These are phyloP conservation scores for Siniperca undulata DNA, from an alignment of 2,797 vertebrate species.

Conservation along the genomic window DNA sequence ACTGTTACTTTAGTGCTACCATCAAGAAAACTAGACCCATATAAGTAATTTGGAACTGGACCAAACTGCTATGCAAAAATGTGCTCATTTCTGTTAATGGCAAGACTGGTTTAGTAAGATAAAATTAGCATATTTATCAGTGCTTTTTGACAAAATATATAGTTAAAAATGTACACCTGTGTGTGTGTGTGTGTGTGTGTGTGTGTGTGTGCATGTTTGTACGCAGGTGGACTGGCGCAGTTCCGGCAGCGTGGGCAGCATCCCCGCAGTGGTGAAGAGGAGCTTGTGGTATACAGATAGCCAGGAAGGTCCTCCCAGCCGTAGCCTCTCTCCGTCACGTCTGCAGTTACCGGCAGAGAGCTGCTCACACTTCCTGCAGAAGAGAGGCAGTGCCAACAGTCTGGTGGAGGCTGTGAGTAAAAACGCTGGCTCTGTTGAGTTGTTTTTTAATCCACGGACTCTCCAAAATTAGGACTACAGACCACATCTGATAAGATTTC, in stretches of 20 bases:
- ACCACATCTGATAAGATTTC: neutral
- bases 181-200: neutral
- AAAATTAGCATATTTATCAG: neutral
- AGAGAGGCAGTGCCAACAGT: constrained; percentile 95
- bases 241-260: constrained; percentile 88
- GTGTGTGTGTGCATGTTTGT: neutral
- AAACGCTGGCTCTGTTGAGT: neutral
- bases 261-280: constrained; percentile 89
- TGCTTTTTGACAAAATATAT: neutral
- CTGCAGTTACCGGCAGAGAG: constrained; percentile 89
- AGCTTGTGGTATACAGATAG: constrained; percentile 95
- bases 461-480: neutral
- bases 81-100: neutral
- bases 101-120: neutral
- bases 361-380: constrained; percentile 88
- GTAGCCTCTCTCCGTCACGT: constrained; percentile 89
- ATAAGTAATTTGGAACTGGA: too few species aligned
- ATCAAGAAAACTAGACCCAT: neutral
- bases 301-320: constrained; percentile 82
- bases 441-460: neutral
- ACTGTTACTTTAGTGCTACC: neutral
- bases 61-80: neutral
- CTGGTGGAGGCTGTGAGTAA: constrained; percentile 96
- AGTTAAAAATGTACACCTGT: neutral
- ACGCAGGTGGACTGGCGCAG: constrained; percentile 91